Evolutionary conservation across 2,888 invertebrate genomes (phyloP), one percentile per base, ranked within the genome.

Genomic region (Galerucella pusilla): DNA sequence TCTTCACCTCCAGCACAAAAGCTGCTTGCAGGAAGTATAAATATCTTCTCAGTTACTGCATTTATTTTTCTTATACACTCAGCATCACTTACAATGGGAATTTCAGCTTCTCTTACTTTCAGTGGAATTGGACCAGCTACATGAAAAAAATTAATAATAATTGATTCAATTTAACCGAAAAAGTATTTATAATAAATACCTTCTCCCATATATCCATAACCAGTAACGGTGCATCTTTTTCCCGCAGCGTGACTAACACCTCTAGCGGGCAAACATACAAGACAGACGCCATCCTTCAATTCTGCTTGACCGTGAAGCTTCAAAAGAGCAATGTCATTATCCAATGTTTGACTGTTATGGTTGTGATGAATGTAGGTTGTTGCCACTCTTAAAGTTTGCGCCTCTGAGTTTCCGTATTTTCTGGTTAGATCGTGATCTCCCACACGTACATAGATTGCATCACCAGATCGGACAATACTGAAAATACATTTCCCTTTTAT

Each of bases 341-440:
- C 97, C 80, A 97, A 88, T 1, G 97, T 97, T 88, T 97, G 97
- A 81, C 96, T 96, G 88, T 97, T 97, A 89, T 97, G 97, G 88
- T 97, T 97, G 88, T 97, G 97, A 85, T 97, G 97, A 77, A 97
- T 97, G 87, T 97, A 97, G 0, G 97, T 97, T 70, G 97, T 97
- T 71, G 96, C 96, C 2, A 97, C 97, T 16, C 96, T 90, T 25
- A 97, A 89, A 0, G 97, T 97, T 88, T 97, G 96, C 0, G 97
- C 97, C 11, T 96, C 96, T 0, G 96, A 96, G 80, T 96, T 96
- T 46, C 96, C 97, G 86, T 95, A 96, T 87, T 96, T 96, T 75
- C 95, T 90, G 0, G 96, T 97, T 79, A 97, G 88, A 88, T 97
- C 97, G 85, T 96, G 96, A 87, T 97, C 97, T 0, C 97, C 97